Conservation (phyloP, 1,140 invertebrate genomes). For the Mesaphorura yosii region DNA sequence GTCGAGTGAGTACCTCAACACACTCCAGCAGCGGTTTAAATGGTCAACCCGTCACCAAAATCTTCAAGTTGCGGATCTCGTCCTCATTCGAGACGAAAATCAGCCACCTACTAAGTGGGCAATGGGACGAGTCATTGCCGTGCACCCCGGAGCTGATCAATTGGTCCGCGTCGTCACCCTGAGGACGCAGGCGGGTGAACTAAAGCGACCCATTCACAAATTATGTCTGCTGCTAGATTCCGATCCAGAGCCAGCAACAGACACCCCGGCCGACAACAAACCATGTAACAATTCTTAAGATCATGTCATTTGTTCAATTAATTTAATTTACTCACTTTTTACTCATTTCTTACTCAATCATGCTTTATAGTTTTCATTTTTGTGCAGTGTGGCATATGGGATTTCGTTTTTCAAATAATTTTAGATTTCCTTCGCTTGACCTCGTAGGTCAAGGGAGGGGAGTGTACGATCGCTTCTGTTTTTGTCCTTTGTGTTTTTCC, state of each 20-base stretch:
- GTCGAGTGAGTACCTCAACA: neutral
- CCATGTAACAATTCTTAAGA: neutral
- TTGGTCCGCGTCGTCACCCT: constrained; percentile 27
- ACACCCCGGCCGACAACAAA: neutral
- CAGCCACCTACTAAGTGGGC: constrained; percentile 32
- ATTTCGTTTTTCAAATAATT: too few relatives aligned
- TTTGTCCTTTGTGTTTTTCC: too few relatives aligned
- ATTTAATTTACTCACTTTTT: too few relatives aligned
- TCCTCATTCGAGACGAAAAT: constrained; percentile 31
- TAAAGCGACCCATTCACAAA: constrained; percentile 1
- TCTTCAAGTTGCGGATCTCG: constrained; percentile 17
- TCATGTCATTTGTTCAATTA: neutral
- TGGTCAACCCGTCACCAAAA: neutral
- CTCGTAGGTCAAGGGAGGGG: too few relatives aligned
- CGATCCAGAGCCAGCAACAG: neutral
- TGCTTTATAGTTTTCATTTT: too few relatives aligned
- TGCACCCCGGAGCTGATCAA: constrained; percentile 32
- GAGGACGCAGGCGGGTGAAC: neutral
- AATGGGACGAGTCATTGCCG: constrained; percentile 32
- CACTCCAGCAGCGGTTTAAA: constrained; percentile 3
- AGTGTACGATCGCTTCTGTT: too few relatives aligned
- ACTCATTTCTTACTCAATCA: too few relatives aligned
- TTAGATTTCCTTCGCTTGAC: too few relatives aligned
- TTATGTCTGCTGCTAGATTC: neutral
- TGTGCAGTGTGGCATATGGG: too few relatives aligned